A percentile compares a stretch with the other conserved stretches of the same genome.
phyloP scores from a whole-genome alignment of 2,113 vertebrate species.

The Ivindomyrus marchei region DNA sequence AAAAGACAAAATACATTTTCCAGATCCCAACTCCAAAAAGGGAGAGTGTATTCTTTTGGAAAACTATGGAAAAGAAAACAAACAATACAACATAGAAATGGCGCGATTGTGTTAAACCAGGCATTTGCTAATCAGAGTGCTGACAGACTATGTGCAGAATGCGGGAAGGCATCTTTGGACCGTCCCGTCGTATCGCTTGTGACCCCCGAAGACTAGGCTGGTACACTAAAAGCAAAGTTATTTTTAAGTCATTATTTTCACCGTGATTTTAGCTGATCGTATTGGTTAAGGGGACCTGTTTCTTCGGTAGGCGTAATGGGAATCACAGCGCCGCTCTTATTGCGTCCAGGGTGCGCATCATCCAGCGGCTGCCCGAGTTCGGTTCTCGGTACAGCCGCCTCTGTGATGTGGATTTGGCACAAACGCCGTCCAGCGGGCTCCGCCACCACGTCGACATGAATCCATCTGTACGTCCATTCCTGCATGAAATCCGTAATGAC shows the following conservation, averaged over 20 bases:
- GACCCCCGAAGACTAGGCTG: background rate
- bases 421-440: conserved; percentile 3
- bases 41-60: background rate
- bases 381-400: background rate
- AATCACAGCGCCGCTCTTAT: background rate
- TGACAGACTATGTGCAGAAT: background rate
- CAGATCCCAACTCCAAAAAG: background rate
- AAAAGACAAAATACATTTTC: background rate
- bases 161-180: background rate
- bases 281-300: background rate
- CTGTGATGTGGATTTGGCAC: conserved; percentile 34
- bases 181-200: background rate
- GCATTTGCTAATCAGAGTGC: background rate
- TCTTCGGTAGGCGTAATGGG: background rate
- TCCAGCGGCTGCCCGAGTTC: background rate
- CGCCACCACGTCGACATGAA: conserved; percentile 5
- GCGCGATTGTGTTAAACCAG: background rate
- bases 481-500: conserved; percentile 24
- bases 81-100: background rate
- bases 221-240: background rate
- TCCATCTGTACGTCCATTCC: conserved; percentile 20
- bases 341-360: background rate
- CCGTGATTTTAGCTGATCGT: background rate
- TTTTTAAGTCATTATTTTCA: background rate
- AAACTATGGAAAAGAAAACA: background rate